Conservation (phyloP, 2,113 vertebrate genomes). For the Xenopus borealis region DNA sequence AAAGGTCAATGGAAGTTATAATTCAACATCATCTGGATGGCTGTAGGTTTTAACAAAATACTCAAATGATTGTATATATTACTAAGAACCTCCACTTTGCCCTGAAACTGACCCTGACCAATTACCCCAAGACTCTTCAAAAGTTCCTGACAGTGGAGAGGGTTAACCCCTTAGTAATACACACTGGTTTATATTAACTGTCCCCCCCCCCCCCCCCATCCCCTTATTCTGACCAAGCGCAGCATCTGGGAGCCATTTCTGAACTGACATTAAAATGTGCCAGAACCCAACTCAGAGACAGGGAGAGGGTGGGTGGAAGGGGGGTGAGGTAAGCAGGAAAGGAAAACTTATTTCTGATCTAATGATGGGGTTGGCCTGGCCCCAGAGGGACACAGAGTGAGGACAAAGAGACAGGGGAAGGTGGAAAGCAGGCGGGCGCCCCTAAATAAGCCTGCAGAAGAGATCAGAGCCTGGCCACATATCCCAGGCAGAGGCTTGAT, state of each 20-base stretch:
- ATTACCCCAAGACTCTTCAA: background rate
- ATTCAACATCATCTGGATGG: too few species aligned
- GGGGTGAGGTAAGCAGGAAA: constrained; percentile 33
- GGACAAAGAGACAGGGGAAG: background rate
- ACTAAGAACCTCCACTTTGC: too few species aligned
- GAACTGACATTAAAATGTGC: constrained; percentile 37
- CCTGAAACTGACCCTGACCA: too few species aligned
- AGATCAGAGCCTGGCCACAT: background rate
- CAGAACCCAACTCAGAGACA: constrained; percentile 17
- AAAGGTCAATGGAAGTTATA: too few species aligned
- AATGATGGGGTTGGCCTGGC: constrained; percentile 33
- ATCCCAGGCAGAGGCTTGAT: background rate
- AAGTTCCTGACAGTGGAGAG: background rate
- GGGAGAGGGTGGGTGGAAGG: background rate
- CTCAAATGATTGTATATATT: too few species aligned
- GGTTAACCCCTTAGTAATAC: constrained; percentile 7
- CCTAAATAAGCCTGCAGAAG: background rate
- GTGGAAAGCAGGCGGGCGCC: background rate
- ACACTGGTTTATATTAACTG: constrained; percentile 6
- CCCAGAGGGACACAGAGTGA: constrained; percentile 26
- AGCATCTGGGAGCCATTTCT: constrained; percentile 45
- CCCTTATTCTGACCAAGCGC: constrained; percentile 22
- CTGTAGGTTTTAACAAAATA: too few species aligned
- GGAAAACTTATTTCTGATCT: constrained; percentile 32
- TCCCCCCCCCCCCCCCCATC: background rate